These are phyloP conservation scores for Xyliphius kryptos DNA, from an alignment of 2,113 vertebrate species.

Conservation along the genomic window DNA sequence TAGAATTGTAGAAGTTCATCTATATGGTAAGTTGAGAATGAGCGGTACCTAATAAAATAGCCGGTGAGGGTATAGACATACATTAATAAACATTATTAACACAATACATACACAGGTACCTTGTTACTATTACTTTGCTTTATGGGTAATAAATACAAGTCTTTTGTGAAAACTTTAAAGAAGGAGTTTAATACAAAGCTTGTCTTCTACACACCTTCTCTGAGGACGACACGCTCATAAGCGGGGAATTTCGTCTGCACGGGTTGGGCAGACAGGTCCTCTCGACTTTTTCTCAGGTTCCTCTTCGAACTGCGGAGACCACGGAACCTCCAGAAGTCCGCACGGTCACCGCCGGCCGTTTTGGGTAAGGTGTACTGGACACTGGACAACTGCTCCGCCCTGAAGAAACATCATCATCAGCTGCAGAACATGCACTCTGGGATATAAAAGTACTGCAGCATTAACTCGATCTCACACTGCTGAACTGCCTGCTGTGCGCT, in stretches of 20 bases:
- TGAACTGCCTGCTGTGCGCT: too few relatives aligned
- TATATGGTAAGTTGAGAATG: too few relatives aligned
- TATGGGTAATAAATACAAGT: too few relatives aligned
- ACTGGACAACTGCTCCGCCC: conserved; percentile 94
- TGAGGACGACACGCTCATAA: conserved; percentile 94
- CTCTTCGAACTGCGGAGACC: conserved; percentile 93
- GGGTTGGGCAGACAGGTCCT: conserved; percentile 93
- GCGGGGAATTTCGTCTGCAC: conserved; percentile 98
- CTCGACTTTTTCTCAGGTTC: conserved; percentile 94
- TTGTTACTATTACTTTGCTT: too few relatives aligned
- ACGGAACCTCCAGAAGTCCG: conserved; percentile 95
- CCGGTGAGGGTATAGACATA: too few relatives aligned
- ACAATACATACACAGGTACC: neutral
- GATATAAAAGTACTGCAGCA: too few relatives aligned
- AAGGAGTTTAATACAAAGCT: neutral
- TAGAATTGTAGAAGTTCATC: too few relatives aligned
- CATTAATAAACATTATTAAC: neutral
- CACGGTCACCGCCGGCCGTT: conserved; percentile 90
- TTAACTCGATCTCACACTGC: too few relatives aligned
- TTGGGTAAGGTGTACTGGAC: conserved; percentile 98
- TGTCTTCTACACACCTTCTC: conserved; percentile 74
- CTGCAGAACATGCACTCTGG: too few relatives aligned
- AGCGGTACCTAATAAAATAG: too few relatives aligned
- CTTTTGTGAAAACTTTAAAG: too few relatives aligned
- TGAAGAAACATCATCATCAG: conserved; percentile 40